These are phyloP conservation scores for Eulemur rubriventer DNA, from an alignment of 2,797 vertebrate species.

Conservation along the genomic window DNA sequence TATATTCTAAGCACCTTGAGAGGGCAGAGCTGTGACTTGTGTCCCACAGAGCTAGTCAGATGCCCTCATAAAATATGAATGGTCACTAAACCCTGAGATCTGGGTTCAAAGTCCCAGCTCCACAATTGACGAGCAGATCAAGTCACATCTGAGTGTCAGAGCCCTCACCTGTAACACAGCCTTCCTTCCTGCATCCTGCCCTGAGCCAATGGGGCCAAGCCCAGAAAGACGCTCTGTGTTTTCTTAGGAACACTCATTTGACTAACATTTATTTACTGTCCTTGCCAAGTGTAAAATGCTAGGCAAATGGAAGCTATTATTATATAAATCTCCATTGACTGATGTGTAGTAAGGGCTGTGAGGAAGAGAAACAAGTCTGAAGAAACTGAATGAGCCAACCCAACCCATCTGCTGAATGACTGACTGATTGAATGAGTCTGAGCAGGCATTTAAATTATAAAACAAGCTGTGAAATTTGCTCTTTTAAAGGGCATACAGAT, in stretches of 20 bases:
- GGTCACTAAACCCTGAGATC: background rate
- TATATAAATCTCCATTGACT: background rate
- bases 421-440: constrained; percentile 53
- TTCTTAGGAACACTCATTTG: background rate
- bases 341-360: constrained; percentile 12
- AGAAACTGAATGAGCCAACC: constrained; percentile 47
- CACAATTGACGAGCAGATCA: background rate
- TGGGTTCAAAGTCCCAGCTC: background rate
- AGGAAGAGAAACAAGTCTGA: constrained; percentile 48
- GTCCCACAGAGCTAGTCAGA: background rate
- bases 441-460: constrained; percentile 55
- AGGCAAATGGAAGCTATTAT: constrained; percentile 34
- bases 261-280: constrained; percentile 28
- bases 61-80: background rate
- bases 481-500: constrained; percentile 66
- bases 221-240: background rate
- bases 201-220: background rate
- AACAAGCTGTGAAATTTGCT: constrained; percentile 74
- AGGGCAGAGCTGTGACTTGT: background rate
- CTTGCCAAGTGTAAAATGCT: constrained; percentile 18
- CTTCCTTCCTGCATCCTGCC: background rate
- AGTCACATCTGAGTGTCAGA: background rate
- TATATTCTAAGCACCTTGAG: background rate
- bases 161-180: background rate
- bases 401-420: constrained; percentile 65